A percentile compares a stretch with the other conserved stretches of the same genome.
Evolutionary conservation across 2,888 invertebrate species (phyloP).

Genomic region (Hyppa rectilinea): DNA sequence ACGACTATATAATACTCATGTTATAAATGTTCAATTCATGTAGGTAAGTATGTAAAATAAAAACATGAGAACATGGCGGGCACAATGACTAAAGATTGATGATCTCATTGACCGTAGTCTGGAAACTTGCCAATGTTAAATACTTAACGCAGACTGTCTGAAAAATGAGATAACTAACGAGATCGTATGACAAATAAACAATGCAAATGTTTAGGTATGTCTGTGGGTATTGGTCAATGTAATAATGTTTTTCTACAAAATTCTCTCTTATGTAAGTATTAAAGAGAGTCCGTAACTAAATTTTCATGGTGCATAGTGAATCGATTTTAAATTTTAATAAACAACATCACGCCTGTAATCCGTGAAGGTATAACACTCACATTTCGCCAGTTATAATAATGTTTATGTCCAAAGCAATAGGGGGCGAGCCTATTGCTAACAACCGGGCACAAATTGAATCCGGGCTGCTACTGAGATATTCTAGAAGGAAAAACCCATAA

Average conservation of each 20-base stretch:
- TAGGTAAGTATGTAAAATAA: constrained; percentile 36
- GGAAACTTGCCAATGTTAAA: constrained; percentile 68
- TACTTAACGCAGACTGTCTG: constrained; percentile 42
- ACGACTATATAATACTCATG: not conserved
- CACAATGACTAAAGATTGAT: constrained; percentile 53
- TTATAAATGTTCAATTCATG: constrained; percentile 29
- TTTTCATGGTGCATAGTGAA: constrained; percentile 1
- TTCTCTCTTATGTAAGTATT: not conserved
- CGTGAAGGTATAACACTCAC: no score
- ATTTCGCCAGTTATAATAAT: no score
- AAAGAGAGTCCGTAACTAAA: not conserved
- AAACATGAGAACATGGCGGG: constrained; percentile 47
- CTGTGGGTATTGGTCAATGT: constrained; percentile 16
- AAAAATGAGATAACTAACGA: constrained; percentile 66
- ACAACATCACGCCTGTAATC: no score
- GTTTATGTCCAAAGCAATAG: no score
- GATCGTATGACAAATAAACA: constrained; percentile 62
- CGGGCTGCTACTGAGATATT: no score
- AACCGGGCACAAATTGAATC: no score
- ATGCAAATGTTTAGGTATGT: constrained; percentile 17
- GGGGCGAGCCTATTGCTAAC: no score
- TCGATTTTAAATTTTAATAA: no score
- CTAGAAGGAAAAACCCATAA: no score
- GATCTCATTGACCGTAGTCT: constrained; percentile 51
- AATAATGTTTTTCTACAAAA: constrained; percentile 25